Evolutionary conservation across 2,113 vertebrate genomes (phyloP).

Genomic region (Candoia aspera): DNA sequence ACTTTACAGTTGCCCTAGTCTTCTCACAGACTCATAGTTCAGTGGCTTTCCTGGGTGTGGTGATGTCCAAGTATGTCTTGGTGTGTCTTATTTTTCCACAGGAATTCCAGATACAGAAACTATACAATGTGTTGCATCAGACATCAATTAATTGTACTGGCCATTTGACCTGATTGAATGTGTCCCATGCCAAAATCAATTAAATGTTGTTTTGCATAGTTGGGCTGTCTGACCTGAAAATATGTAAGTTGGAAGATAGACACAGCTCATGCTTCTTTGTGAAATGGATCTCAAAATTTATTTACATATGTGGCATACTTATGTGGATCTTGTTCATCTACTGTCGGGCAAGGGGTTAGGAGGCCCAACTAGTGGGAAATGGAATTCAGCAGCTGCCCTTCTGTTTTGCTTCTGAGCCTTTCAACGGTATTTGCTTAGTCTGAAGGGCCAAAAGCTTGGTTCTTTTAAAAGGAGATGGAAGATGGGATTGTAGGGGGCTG

Average conservation of each 20-base stretch:
- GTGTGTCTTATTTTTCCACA: too few relatives aligned
- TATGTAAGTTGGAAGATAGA: not conserved
- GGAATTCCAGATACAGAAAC: not conserved
- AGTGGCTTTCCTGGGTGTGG: too few relatives aligned
- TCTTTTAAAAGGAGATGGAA: not conserved
- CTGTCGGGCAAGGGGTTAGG: not conserved
- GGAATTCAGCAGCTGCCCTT: not conserved
- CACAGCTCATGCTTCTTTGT: not conserved
- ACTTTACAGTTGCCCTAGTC: too few relatives aligned
- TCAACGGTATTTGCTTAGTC: not conserved
- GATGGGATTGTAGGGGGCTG: not conserved
- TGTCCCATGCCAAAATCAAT: not conserved
- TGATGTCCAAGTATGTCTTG: too few relatives aligned
- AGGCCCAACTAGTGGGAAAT: not conserved
- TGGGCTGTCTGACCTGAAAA: not conserved
- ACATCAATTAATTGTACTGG: not conserved
- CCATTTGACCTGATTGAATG: not conserved
- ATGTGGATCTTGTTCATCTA: not conserved
- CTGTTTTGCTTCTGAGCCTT: not conserved
- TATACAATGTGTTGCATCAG: not conserved
- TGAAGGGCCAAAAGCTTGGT: not conserved
- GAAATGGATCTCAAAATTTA: not conserved
- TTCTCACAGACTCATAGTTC: too few relatives aligned
- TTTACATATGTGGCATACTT: not conserved
- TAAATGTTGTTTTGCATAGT: not conserved